Evolutionary conservation across 1,140 invertebrate species (phyloP), one percentile per base, ranked within the genome.

Genomic region (Penaeus japonicus): DNA sequence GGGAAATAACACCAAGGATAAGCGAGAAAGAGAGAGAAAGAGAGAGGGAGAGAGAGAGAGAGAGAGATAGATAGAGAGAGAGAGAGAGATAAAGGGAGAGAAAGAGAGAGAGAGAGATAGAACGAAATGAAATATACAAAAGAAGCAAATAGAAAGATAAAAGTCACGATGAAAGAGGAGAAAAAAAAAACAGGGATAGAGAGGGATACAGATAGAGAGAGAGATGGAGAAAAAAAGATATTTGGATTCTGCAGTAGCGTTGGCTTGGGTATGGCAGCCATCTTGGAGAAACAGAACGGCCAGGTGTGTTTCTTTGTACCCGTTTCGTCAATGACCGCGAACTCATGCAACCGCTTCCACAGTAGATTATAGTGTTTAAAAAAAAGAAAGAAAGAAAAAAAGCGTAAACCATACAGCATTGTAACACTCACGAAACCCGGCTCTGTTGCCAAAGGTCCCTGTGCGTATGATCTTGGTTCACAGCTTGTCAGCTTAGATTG

Each of bases 131-230:
- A 7, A n/a, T 55, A 5, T 55, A 47, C 55, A n/a, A 81, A 20
- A 81, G 79, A 55, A n/a, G 24, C 20, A 70, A n/a, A 70, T 47
- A 81, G 79, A 81, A 47, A 81, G 79, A 81, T 47, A 81, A 47
- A 81, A 47, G 55, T 47, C 55, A 47, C 55, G 79, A 81, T 47
- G 55, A 47, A 81, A 47, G 55, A 47, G 55, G 54, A 81, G 54
- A 81, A 22, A 27, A 27, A 80, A 5, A 80, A 27, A 39, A 7
- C 0, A 39, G 78, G 47, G 47, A 80, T 22, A 80, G 47, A 53
- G 78, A 80, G 47, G 24, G 70, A 75, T 7, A 75, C 7, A 75
- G 70, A 75, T 7, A 75, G 70, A 75, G 70, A 75, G 70, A 75
- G 70, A 75, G 70, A 75, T 7, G 24, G 70, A 75, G 70, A 75